Percentiles rank a stretch among this genome's conserved stretches.
Evolutionary conservation across 2,888 invertebrate species (phyloP).

Genomic region (Baccha elongata): DNA sequence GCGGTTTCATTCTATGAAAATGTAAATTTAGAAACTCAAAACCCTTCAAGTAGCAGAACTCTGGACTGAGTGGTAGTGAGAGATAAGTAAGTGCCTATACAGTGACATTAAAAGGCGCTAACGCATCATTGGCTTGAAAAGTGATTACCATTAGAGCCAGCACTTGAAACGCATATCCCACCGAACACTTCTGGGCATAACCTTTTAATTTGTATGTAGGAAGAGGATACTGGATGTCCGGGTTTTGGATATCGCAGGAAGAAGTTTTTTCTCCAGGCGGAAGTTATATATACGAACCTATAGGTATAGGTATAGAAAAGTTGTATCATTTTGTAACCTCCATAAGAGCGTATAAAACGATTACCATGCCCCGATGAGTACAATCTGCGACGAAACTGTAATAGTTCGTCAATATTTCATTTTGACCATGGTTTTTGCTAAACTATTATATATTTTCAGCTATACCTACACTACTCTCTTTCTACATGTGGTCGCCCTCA

Average conservation of each 20-base stretch:
- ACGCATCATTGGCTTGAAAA: conserved; percentile 23
- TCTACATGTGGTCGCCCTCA: neutral
- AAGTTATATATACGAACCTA: too few relatives aligned
- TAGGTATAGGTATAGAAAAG: neutral
- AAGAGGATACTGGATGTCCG: too few relatives aligned
- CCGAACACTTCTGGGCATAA: conserved; percentile 8
- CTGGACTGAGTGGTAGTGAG: neutral
- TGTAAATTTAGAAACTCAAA: conserved; percentile 7
- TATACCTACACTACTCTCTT: too few relatives aligned
- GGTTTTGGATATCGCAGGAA: neutral
- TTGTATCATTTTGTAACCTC: conserved; percentile 46
- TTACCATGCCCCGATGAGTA: conserved; percentile 48
- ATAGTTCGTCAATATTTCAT: too few relatives aligned
- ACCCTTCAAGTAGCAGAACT: neutral
- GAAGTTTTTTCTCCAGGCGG: neutral
- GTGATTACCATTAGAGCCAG: conserved; percentile 21
- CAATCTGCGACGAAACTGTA: conserved; percentile 63
- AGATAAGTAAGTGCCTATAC: conserved; percentile 24
- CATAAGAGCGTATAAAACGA: conserved; percentile 54
- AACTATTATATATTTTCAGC: neutral
- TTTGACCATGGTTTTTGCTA: too few relatives aligned
- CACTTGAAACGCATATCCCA: neutral
- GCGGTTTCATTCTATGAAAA: neutral
- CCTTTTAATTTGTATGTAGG: neutral
- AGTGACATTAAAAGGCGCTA: conserved; percentile 28